Base-by-base conservation (phyloP, 2,113 vertebrate genomes). In the Dendropsophus ebraccatus region DNA sequence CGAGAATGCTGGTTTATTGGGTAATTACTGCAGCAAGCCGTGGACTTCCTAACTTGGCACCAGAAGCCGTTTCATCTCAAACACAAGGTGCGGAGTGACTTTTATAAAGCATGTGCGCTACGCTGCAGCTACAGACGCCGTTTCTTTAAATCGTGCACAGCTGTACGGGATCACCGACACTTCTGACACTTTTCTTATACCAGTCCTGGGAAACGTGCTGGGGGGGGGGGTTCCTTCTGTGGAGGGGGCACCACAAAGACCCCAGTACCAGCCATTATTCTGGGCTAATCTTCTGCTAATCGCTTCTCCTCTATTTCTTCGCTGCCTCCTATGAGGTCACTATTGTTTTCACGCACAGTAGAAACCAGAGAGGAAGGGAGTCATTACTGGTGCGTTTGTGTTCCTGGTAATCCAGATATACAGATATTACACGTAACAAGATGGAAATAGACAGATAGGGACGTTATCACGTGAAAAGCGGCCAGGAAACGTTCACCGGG, bases 241-340 rank as follows among this genome's bases (percentile, higher is more conserved):
- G 60, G 47, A 67, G 35, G 60, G n/a, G 60, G 60, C 58, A 41
- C 14, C n/a, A 62, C 58, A 69, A 85, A 85, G 83, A 54, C 62
- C 49, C 30, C 3, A 21, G 32, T 30, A 70, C 23, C 52, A 52
- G 50, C 75, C 47, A 79, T 85, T 79, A 70, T 41, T 13, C 76
- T 56, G n/a, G 5, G 16, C 62, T 85, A 79, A 85, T 79, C 84
- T 85, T n/a, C 16, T 78, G 47, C 28, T 50, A 79, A 52, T 85
- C 30, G 16, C 75, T 65, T 67, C 73, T 47, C 54, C 30, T 62
- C 70, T 79, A 41, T 85, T 58, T 85, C 28, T 54, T 35, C 65
- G 5, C 83, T 25, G 28, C 74, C 56, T 52, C 58, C 47, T 85
- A 12, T 52, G 37, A 19, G 23, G 58, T 70, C 47, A 69, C 35